phyloP scores from a whole-genome alignment of 2,113 vertebrate genomes.

The Ariopsis seemanni region DNA sequence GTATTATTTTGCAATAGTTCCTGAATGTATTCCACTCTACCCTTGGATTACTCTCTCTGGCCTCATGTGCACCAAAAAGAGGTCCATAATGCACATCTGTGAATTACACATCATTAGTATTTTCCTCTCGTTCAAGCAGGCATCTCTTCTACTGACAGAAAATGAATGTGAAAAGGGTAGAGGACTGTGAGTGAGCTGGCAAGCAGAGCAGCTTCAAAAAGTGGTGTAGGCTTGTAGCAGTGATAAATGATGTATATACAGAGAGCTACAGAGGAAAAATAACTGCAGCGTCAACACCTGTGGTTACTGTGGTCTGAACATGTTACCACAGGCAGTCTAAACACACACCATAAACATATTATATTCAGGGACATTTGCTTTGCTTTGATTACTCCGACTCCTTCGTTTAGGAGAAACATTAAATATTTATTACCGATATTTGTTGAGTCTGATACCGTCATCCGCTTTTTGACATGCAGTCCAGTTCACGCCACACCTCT shows the following conservation, averaged over 20 bases:
- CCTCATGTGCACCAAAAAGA: slow-evolving; percentile 18
- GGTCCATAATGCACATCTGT: slow-evolving; percentile 17
- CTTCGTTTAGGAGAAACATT: background rate
- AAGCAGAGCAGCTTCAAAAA: background rate
- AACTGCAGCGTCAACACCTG: background rate
- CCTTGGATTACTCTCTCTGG: slow-evolving; percentile 1
- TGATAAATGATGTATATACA: background rate
- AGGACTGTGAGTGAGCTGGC: background rate
- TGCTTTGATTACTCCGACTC: slow-evolving; percentile 13
- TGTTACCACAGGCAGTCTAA: slow-evolving; percentile 5
- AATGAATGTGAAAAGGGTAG: slow-evolving; percentile 30
- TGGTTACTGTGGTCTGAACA: slow-evolving; percentile 12
- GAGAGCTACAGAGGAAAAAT: background rate
- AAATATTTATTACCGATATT: background rate
- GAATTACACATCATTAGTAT: slow-evolving; percentile 30
- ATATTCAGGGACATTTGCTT: background rate
- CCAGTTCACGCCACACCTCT: background rate
- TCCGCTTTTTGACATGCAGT: background rate
- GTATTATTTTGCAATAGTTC: slow-evolving; percentile 40
- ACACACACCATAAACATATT: background rate
- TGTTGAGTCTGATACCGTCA: background rate
- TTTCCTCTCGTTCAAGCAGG: background rate
- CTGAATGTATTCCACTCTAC: slow-evolving; percentile 35
- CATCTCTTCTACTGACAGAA: slow-evolving; percentile 7
- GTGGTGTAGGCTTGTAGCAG: background rate